Base-by-base conservation (phyloP, 2,113 vertebrate genomes). In the Lota lota region DNA sequence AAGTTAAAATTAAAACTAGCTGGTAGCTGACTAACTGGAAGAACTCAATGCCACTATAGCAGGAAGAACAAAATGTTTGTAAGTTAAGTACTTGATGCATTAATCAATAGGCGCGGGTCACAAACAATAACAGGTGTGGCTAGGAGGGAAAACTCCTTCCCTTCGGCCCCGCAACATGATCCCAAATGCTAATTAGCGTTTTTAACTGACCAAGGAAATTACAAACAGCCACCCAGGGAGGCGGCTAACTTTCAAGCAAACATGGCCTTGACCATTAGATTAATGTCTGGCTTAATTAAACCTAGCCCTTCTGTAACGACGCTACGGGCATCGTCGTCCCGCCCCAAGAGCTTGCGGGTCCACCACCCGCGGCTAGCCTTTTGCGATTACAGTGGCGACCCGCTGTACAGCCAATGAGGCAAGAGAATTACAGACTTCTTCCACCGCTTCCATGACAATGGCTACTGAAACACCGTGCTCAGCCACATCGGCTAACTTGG, bases 271-370 rank as follows among this genome's bases (percentile, higher is more conserved):
- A 76, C 66, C 79, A 74, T 70, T 60, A 76, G 84, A 85, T 88
- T 81, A 85, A 71, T 74, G 83, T 70, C 82, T 69, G 74, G 61
- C 61, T 68, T 66, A 54, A 87, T 90, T 89, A 87, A 77, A 84
- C 22, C 14, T 19, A 79, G 67, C 60, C 21, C 54, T 64, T 50
- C 76, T 60, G 40, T 50, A 61, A 19, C 17, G 3, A 1, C 19
- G 6, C 77, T 18, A 54, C 68, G 21, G 24, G 51, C 61, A 67
- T 63, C 73, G 1, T 72, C 60, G 17, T 33, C 51, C 64, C 67
- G 59, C 62, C 61, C 22, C 33, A 61, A 65, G 67, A 47, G 63
- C 33, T n/a, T 57, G 47, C 65, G 73, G 85, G 76, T 63, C 71
- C 68, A 66, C 63, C 75, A 47, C 40, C 12, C 12, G 10, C 2